Evolutionary conservation across 2,113 vertebrate genomes (phyloP), one percentile per base, ranked within the genome.

Genomic region (Alectura lathami): DNA sequence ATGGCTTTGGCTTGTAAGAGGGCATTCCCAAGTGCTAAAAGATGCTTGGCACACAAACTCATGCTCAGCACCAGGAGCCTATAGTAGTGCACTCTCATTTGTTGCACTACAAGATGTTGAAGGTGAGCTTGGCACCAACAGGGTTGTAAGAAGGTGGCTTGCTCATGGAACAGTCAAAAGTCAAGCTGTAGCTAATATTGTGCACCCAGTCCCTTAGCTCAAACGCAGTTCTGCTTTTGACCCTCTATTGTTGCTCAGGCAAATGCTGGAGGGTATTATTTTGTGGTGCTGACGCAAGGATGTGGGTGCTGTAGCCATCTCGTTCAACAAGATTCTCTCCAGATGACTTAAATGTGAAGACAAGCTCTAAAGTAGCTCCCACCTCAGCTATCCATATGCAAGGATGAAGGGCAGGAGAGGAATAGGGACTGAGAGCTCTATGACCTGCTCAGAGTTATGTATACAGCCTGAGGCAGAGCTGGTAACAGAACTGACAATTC

Each of bases 171-270:
- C 6, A 27, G 38, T 89, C 42, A 54, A 26, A 84, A 81, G 59
- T 22, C n/a, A 75, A 68, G 32, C 42, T 27, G 34, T 59, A 64
- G 29, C 50, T 74, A 17, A 47, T 77, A 22, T 29, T 24, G 17
- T 38, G 38, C 7, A 40, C 10, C 23, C 38, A 67, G 15, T 26
- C 30, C 8, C 3, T 63, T 45, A 63, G 21, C 17, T 68, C 29
- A 47, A 78, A 60, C 32, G n/a, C 8, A 23, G 43, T 48, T 75
- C 56, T 91, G 16, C 27, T 75, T 86, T 92, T 86, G 73, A 59
- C 47, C 38, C 78, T 86, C 70, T 78, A 30, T 32, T 83, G 26
- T 38, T 60, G 6, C 56, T 74, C 30, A 78, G 26, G 54, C 51
- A 54, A 2, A 11, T 62, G 45, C 60, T 50, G 69, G 75, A 84